phyloP scores from a whole-genome alignment of 2,797 vertebrate species.

The Rhynchonycteris naso region DNA sequence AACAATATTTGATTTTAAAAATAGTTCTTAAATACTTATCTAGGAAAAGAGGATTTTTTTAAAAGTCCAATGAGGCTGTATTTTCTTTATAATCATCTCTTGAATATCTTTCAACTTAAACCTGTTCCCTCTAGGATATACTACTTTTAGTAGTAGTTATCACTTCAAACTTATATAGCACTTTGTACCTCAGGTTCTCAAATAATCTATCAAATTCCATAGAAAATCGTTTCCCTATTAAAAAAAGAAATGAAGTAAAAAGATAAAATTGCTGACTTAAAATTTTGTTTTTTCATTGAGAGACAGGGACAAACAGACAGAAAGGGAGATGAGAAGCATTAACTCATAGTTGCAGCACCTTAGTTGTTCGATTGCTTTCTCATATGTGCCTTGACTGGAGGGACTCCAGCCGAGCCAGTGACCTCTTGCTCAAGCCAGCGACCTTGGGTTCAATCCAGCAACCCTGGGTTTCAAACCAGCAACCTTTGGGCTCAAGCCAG shows the following conservation, averaged over 20 bases:
- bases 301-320: too few relatives aligned
- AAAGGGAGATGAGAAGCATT: too few relatives aligned
- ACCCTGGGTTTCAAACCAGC: too few relatives aligned
- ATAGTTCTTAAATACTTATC: slow-evolving; percentile 24
- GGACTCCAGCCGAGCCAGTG: too few relatives aligned
- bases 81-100: background rate
- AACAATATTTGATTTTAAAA: slow-evolving; percentile 53
- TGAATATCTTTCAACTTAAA: slow-evolving; percentile 13
- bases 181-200: background rate
- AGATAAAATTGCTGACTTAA: background rate
- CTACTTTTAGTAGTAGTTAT: background rate
- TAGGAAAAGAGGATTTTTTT: background rate
- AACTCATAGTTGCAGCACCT: too few relatives aligned
- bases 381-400: too few relatives aligned
- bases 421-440: too few relatives aligned
- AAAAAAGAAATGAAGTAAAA: slow-evolving; percentile 39
- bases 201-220: slow-evolving; percentile 11
- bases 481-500: too few relatives aligned
- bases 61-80: slow-evolving; percentile 19
- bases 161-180: slow-evolving; percentile 28
- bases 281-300: background rate
- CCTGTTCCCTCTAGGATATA: background rate
- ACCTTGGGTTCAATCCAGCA: too few relatives aligned
- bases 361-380: too few relatives aligned
- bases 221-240: slow-evolving; percentile 21